phyloP scores from a whole-genome alignment of 1,140 invertebrate species.

The Heliconius himera region DNA sequence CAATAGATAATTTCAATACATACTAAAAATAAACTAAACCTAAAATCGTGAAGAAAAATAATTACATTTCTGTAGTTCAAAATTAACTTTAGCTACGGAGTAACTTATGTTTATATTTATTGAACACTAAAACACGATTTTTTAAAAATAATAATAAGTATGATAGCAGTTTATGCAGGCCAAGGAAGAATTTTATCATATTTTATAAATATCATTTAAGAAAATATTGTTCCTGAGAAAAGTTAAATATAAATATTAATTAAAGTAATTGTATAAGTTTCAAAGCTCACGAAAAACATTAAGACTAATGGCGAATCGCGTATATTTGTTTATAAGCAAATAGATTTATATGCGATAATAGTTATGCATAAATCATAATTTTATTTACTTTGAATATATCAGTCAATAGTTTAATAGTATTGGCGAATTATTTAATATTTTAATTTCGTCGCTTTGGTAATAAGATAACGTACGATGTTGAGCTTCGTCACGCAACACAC shows the following conservation, averaged over 20 bases:
- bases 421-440: no score
- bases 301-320: neutral
- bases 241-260: neutral
- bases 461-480: no score
- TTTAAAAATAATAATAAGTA: neutral
- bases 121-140: neutral
- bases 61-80: neutral
- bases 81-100: neutral
- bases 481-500: no score
- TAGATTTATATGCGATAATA: no score
- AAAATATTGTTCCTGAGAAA: neutral
- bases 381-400: no score
- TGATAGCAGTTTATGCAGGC: neutral
- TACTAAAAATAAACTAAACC: neutral
- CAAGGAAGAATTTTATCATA: conserved; percentile 15
- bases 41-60: neutral
- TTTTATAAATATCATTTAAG: conserved; percentile 6
- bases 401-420: no score
- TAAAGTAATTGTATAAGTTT: conserved; percentile 1
- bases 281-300: conserved; percentile 17
- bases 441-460: no score
- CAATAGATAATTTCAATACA: neutral
- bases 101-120: neutral
- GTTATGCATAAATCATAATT: neutral
- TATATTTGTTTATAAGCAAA: neutral